A percentile compares a stretch with the other conserved stretches of the same genome.
Evolutionary conservation across 35 echinoderm and acorn worm genomes (phyloP).

Genomic region (Heliocidaris erythrogramma): DNA sequence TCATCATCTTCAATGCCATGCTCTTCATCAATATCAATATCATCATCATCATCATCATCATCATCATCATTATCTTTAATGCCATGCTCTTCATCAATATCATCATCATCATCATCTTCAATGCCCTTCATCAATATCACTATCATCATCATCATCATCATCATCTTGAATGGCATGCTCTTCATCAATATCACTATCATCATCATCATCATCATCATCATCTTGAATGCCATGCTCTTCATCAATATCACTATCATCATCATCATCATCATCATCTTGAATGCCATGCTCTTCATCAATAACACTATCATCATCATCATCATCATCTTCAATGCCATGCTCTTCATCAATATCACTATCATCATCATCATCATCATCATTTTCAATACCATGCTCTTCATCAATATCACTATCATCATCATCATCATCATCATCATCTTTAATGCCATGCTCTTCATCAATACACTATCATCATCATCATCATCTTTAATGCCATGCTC

Average conservation of each 20-base stretch:
- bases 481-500: neutral
- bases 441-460: neutral
- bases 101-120: too few species aligned
- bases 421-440: neutral
- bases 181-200: too few species aligned
- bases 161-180: too few species aligned
- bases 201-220: too few species aligned
- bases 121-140: neutral
- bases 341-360: neutral
- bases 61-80: neutral
- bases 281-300: neutral
- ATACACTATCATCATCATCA: neutral
- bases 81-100: neutral
- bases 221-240: too few species aligned
- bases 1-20: neutral
- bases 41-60: neutral
- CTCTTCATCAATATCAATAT: neutral
- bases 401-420: neutral
- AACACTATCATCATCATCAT: neutral
- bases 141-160: too few species aligned
- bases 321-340: too few species aligned
- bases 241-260: neutral
- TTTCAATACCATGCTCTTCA: neutral
- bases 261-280: neutral
- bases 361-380: neutral